A percentile compares a stretch with the other conserved stretches of the same genome.
These are phyloP conservation scores for Anorthoa munda DNA, from an alignment of 2,888 invertebrate species.

Conservation along the genomic window DNA sequence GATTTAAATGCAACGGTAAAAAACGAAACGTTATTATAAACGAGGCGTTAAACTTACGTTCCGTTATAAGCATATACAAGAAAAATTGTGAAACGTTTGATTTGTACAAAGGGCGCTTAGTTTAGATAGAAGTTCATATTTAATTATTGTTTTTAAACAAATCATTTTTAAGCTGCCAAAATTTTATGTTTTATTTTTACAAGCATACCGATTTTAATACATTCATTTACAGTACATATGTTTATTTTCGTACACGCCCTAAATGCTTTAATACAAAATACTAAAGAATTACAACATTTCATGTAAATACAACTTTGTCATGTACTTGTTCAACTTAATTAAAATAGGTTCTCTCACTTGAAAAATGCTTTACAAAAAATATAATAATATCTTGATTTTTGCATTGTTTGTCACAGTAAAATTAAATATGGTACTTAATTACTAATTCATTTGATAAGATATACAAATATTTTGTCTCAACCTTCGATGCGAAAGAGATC, in stretches of 20 bases:
- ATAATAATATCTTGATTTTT: not conserved
- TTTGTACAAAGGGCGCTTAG: slow-evolving; percentile 58
- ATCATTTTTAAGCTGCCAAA: slow-evolving; percentile 16
- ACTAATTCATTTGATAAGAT: no score
- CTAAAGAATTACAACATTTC: slow-evolving; percentile 63
- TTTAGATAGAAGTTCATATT: slow-evolving; percentile 6
- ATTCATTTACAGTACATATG: slow-evolving; percentile 45
- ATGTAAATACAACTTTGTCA: slow-evolving; percentile 69
- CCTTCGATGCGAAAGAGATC: not conserved
- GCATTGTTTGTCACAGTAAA: not conserved
- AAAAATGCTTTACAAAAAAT: slow-evolving; percentile 41
- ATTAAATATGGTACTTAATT: not conserved
- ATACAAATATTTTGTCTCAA: not conserved
- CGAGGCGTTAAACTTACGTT: slow-evolving; percentile 19
- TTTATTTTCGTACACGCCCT: slow-evolving; percentile 48
- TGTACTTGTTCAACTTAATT: slow-evolving; percentile 67
- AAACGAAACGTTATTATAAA: slow-evolving; percentile 38
- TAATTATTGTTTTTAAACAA: slow-evolving; percentile 7
- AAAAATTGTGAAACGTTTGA: slow-evolving; percentile 47
- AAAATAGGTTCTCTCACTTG: slow-evolving; percentile 46
- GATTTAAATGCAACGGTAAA: slow-evolving; percentile 27
- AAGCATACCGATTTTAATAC: slow-evolving; percentile 42
- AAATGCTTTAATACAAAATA: slow-evolving; percentile 46
- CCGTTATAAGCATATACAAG: slow-evolving; percentile 18
- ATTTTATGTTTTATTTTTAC: slow-evolving; percentile 8